Evolutionary conservation across 2,797 vertebrate genomes (phyloP).

Genomic region (Hippopotamyrus pictus): DNA sequence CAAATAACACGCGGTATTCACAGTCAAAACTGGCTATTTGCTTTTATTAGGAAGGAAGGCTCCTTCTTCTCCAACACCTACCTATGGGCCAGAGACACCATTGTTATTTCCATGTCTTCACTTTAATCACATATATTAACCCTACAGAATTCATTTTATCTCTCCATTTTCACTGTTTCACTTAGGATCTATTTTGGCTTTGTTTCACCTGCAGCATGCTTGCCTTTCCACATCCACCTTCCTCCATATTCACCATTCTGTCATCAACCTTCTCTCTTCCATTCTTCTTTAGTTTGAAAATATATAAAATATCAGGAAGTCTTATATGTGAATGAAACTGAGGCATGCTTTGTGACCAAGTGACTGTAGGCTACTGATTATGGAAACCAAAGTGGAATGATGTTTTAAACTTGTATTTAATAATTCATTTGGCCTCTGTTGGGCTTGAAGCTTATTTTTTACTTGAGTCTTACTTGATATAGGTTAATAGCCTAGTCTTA

Average conservation of each 20-base stretch:
- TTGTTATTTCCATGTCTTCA: neutral
- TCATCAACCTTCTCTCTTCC: neutral
- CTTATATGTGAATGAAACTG: neutral
- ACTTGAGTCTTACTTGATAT: neutral
- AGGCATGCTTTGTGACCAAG: neutral
- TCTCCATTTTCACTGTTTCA: neutral
- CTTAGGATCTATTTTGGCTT: neutral
- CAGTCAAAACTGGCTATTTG: neutral
- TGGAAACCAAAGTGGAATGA: neutral
- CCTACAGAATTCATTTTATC: neutral
- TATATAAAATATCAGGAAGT: neutral
- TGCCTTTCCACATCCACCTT: neutral
- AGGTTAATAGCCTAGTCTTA: slow-evolving; percentile 42
- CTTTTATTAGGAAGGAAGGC: neutral
- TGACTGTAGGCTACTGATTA: neutral
- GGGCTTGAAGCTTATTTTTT: neutral
- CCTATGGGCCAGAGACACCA: neutral
- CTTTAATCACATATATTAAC: neutral
- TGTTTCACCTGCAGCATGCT: neutral
- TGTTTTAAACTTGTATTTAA: neutral
- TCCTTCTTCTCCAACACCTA: neutral
- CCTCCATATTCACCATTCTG: neutral
- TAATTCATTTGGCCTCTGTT: neutral
- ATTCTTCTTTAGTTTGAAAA: slow-evolving; percentile 4
- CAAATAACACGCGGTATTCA: neutral